A percentile compares a stretch with the other conserved stretches of the same genome.
Evolutionary conservation across 1,140 invertebrate species (phyloP).

Genomic region (Oedothorax gibbosus): DNA sequence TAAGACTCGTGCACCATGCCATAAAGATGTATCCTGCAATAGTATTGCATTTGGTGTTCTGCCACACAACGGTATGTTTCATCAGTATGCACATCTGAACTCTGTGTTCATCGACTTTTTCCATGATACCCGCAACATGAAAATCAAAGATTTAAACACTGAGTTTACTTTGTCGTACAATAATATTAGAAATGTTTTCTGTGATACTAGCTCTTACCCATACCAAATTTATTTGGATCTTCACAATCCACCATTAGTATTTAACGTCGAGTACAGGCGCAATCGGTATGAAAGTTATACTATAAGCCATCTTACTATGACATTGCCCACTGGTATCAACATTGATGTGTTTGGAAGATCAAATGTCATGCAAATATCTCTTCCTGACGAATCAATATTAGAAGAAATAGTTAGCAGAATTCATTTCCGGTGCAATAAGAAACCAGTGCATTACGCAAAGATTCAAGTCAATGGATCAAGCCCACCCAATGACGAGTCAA

Average conservation of each 20-base stretch:
- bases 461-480: background rate
- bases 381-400: background rate
- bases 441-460: slow-evolving; percentile 35
- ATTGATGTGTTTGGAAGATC: slow-evolving; percentile 24
- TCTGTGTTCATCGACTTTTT: background rate
- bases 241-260: slow-evolving; percentile 32
- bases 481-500: background rate
- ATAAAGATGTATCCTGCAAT: background rate
- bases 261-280: background rate
- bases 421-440: slow-evolving; percentile 18
- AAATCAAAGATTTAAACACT: background rate
- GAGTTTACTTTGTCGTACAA: slow-evolving; percentile 29
- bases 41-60: slow-evolving; percentile 20
- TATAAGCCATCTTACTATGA: background rate
- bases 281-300: background rate
- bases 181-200: slow-evolving; percentile 45
- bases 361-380: slow-evolving; percentile 22
- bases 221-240: slow-evolving; percentile 48
- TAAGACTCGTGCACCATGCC: background rate
- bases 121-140: slow-evolving; percentile 27
- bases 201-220: background rate
- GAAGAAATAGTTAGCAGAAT: slow-evolving; percentile 46
- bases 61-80: slow-evolving; percentile 24
- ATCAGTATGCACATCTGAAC: background rate
- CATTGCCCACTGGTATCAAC: background rate